Conservation (phyloP, 2,888 invertebrate genomes). For the Ornithoptera alexandrae region DNA sequence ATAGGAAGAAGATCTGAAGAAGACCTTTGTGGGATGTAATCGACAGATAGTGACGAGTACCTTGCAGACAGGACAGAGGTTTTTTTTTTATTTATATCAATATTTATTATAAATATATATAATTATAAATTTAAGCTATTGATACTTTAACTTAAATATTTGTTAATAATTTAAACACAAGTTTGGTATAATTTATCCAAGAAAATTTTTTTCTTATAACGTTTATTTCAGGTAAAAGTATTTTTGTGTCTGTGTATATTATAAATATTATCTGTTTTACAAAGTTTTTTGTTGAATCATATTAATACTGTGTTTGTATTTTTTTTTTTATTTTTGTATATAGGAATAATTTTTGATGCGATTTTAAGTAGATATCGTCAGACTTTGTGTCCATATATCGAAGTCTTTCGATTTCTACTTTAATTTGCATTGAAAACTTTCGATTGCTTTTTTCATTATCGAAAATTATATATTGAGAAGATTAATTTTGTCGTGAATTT, state of each 20-base stretch:
- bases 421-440: constrained; percentile 20
- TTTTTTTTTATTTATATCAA: neutral
- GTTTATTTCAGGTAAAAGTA: too few relatives aligned
- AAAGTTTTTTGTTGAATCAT: neutral
- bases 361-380: constrained; percentile 39
- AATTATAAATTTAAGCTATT: neutral
- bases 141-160: neutral
- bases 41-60: neutral
- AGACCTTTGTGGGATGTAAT: neutral
- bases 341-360: constrained; percentile 16
- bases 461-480: neutral
- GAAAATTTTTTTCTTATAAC: too few relatives aligned
- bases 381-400: constrained; percentile 32
- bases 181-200: too few relatives aligned
- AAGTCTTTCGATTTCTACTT: constrained; percentile 36
- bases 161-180: too few relatives aligned
- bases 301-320: neutral
- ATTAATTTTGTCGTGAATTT: constrained; percentile 29
- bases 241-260: too few relatives aligned
- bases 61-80: neutral
- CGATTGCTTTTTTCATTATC: neutral
- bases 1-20: neutral
- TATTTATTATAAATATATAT: neutral
- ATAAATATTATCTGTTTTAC: neutral
- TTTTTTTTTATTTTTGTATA: neutral